Evolutionary conservation across 1,140 invertebrate genomes (phyloP).

Genomic region (Diploscapter pachys): DNA sequence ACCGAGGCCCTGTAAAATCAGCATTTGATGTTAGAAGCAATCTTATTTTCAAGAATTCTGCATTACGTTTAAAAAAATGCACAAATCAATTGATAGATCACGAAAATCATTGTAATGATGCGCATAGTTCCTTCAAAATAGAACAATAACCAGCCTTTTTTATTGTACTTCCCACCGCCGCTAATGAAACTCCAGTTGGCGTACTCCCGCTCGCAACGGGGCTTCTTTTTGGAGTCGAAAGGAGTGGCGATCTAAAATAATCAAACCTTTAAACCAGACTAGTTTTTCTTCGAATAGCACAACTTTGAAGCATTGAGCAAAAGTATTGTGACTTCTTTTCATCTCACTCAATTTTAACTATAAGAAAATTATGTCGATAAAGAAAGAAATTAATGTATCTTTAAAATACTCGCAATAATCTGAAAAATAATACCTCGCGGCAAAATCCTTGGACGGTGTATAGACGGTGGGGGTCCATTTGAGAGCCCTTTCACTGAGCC

Average conservation of each 20-base stretch:
- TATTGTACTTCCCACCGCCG: constrained; percentile 19
- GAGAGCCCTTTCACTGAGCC: constrained; percentile 9
- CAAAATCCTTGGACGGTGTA: constrained; percentile 27
- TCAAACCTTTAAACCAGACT: too few species aligned
- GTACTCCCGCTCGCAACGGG: constrained; percentile 15
- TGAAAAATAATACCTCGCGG: constrained; percentile 8
- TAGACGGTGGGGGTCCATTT: constrained; percentile 16
- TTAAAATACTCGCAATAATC: too few species aligned
- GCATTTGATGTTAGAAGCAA: not conserved
- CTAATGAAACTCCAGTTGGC: constrained; percentile 20
- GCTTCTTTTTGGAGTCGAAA: constrained; percentile 15
- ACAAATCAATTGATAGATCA: not conserved
- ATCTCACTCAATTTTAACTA: too few species aligned
- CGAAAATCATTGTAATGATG: not conserved
- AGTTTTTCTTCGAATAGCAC: too few species aligned
- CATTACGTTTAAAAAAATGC: not conserved
- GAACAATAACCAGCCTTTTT: constrained; percentile 7
- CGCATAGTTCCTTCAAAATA: not conserved
- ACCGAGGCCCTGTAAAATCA: not conserved
- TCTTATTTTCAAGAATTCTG: not conserved
- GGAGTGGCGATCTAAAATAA: not conserved
- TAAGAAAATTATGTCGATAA: too few species aligned
- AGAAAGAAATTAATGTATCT: too few species aligned
- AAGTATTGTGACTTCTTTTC: too few species aligned
- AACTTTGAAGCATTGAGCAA: too few species aligned